Percentiles rank a stretch among this genome's conserved stretches.
Evolutionary conservation across 2,888 invertebrate species (phyloP).

Genomic region (Drosophila quasianomalipes): DNA sequence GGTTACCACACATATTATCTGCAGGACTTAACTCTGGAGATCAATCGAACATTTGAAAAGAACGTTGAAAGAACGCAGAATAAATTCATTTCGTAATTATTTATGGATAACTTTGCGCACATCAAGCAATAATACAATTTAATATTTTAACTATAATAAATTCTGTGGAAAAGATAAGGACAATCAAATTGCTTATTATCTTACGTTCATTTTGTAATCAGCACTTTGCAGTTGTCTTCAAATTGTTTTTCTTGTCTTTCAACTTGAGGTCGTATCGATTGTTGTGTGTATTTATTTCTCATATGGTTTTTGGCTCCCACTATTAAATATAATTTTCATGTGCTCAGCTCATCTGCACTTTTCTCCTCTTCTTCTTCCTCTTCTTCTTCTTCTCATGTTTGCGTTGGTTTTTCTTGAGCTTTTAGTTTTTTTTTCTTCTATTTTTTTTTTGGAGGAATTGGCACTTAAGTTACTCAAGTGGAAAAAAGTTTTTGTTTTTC

Average conservation of each 20-base stretch:
- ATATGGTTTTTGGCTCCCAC: constrained; percentile 21
- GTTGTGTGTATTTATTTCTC: constrained; percentile 34
- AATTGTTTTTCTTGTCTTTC: constrained; percentile 32
- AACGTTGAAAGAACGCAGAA: not conserved
- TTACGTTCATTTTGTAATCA: constrained; percentile 22
- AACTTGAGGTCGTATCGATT: constrained; percentile 52
- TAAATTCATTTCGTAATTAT: not conserved
- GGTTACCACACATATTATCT: not conserved
- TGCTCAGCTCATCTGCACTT: constrained; percentile 46
- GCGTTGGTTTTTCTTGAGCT: constrained; percentile 44
- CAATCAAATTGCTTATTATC: not conserved
- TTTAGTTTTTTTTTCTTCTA: constrained; percentile 38
- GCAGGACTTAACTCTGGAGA: not conserved
- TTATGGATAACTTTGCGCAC: not conserved
- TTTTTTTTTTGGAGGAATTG: constrained; percentile 71
- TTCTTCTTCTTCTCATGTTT: constrained; percentile 28
- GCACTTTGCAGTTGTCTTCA: constrained; percentile 52
- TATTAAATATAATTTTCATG: constrained; percentile 37
- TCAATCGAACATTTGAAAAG: not conserved
- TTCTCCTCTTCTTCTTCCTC: constrained; percentile 14
- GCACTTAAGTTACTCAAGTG: constrained; percentile 83
- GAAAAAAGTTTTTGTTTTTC: constrained; percentile 82
- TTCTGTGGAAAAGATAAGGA: not conserved
- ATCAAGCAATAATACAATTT: not conserved
- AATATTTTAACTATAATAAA: not conserved